Evolutionary conservation across 2,113 vertebrate genomes (phyloP), one percentile per base, ranked within the genome.

Genomic region (Reinhardtius hippoglossoides): DNA sequence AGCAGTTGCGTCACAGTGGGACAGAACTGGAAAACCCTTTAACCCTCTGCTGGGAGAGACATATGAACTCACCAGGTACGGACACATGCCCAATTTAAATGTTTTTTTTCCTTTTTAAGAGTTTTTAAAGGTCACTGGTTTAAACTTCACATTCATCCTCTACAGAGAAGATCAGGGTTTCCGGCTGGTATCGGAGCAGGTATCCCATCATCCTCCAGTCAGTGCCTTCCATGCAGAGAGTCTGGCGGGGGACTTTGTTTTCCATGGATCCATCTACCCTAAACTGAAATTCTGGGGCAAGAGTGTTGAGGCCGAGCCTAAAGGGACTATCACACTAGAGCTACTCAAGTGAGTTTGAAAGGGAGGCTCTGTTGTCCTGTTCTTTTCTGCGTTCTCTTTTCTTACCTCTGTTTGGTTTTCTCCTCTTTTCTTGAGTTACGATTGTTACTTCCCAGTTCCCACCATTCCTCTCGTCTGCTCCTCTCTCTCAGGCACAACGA

Each of bases 11-110:
- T 91, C 91, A 68, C 91, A 92, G 80, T 92, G 91, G 91, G 91
- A 92, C 63, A 76, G 91, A 87, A 92, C 91, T 86, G 91, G 91
- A 87, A 92, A 92, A 80, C 91, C 91, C n/a, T 92, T 92, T 77
- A 92, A 92, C 75, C 91, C 91, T 64, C 75, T 92, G 72, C 80
- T 92, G 58, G 91, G 91, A 69, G 91, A 92, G 74, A 92, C 91
- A 9, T 92, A 84, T 44, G 91, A 92, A 78, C 89, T 92, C 26
- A 77, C 27, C 76, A 91, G 89, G 91, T 91, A 75, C 10, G 23
- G 35, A 21, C 58, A 65, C 54, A 69, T 56, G 74, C n/a, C 31
- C 48, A 55, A 13, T 42, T 10, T 42, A 13, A 42, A 10, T 42
- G 2, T 42, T 42, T 42, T 42, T 42, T 9, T 9, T 37, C 2